These are phyloP conservation scores for Thaumatotibia leucotreta DNA, from an alignment of 1,140 invertebrate genomes.

Conservation along the genomic window DNA sequence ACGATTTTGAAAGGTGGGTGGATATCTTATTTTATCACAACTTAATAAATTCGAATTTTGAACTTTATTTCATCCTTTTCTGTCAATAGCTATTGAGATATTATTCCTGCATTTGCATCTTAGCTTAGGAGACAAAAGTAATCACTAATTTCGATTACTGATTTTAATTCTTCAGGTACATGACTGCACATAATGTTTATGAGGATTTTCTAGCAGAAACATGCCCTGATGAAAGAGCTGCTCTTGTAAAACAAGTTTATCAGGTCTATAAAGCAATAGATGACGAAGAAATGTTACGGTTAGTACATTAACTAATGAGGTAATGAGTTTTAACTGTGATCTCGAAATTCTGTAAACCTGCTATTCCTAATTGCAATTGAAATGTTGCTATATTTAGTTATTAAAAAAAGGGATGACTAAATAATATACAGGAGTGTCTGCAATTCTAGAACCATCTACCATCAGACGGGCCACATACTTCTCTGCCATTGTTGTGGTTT, in stretches of 20 bases:
- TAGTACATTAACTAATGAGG: slow-evolving; percentile 17
- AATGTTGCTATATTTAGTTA: no score
- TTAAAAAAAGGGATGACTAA: no score
- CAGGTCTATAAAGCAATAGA: slow-evolving; percentile 33
- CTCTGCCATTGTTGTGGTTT: no score
- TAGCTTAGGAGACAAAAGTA: not conserved
- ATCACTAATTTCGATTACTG: not conserved
- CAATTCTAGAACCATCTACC: no score
- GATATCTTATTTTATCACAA: not conserved
- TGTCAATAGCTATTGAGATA: no score
- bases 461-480: no score
- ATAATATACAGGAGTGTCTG: no score
- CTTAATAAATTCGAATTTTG: no score
- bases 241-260: slow-evolving; percentile 34
- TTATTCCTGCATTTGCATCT: not conserved
- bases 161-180: slow-evolving; percentile 29
- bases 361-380: no score
- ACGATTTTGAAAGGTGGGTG: slow-evolving; percentile 52
- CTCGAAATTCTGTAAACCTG: no score
- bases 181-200: slow-evolving; percentile 37
- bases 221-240: slow-evolving; percentile 27
- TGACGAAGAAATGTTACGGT: slow-evolving; percentile 41
- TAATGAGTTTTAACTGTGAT: no score
- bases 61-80: no score
- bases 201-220: slow-evolving; percentile 36